Conservation (phyloP, 2,113 vertebrate species). For the Crocuta crocuta region DNA sequence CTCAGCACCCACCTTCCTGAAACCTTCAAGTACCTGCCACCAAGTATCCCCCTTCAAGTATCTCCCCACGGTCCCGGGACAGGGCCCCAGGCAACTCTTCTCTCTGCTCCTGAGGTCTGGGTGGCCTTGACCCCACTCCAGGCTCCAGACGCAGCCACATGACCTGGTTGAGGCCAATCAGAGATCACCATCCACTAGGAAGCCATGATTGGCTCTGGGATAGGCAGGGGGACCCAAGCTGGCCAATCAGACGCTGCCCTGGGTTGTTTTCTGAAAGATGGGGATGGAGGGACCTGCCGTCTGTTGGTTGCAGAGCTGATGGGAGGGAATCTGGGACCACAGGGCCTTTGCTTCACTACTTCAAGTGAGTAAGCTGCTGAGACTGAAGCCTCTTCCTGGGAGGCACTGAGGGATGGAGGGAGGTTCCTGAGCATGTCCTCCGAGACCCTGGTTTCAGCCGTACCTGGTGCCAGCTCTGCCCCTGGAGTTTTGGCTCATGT, state of each 20-base stretch:
- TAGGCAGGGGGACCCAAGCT: background rate
- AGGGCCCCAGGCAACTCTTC: background rate
- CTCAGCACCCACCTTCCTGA: background rate
- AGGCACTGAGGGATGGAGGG: background rate
- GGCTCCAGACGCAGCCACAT: background rate
- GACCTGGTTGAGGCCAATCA: constrained; percentile 20
- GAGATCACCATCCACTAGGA: background rate
- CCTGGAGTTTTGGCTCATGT: background rate
- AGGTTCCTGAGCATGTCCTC: background rate
- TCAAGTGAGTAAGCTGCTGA: background rate
- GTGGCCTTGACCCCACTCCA: background rate
- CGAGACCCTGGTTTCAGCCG: background rate
- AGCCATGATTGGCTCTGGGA: background rate
- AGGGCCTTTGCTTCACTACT: background rate
- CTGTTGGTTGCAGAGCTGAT: background rate
- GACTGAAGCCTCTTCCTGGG: background rate
- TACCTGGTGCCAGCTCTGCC: background rate
- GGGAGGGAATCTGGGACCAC: background rate
- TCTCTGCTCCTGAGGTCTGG: background rate
- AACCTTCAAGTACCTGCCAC: background rate
- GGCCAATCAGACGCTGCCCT: constrained; percentile 33
- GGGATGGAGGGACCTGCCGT: background rate
- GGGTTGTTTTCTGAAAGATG: background rate
- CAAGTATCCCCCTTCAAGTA: background rate
- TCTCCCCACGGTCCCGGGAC: too few relatives aligned